Base-by-base conservation (phyloP, 2,888 invertebrate genomes). In the Willowsia nigromaculata region DNA sequence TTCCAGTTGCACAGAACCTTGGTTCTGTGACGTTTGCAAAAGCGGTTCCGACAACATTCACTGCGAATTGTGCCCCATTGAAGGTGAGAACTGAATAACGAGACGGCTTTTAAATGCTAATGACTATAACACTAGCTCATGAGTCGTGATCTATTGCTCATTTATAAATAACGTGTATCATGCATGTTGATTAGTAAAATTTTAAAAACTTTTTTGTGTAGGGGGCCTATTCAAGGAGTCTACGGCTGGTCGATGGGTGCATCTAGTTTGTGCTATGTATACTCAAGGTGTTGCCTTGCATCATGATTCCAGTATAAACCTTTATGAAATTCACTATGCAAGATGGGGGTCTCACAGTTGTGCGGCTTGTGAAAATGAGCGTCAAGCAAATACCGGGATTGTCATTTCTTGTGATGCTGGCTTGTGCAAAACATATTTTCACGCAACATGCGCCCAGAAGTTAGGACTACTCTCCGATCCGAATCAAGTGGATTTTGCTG, bases 21-120 rank as follows among this genome's bases (percentile, higher is more conserved):
- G 99, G 99, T 99, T 99, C 94, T 99, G 99, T 95, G 99, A 99
- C 94, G 98, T 99, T 5, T 99, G 99, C 93, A 97, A 97, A 93
- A 98, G 98, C 25, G 98, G 98, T 0, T 96, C 97, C 15, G 96
- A 95, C 15, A 96, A 97, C 94, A 99, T 99, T 0, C 96, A 95
- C 50, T 99, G 99, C 94, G 99, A 99, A 94, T 95, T 99, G 18
- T 99, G 99, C 93, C 99, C 99, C 0, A 98, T 98, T 94, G 96
- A 95, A 93, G 97, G 96, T 94, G n/a, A n/a, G n/a, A 93, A 25
- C 25, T 15, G n/a, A 11, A 11, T n/a, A n/a, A n/a, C n/a, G n/a
- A n/a, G n/a, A n/a, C n/a, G n/a, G n/a, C n/a, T n/a, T n/a, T n/a
- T n/a, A n/a, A n/a, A n/a, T n/a, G n/a, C n/a, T n/a, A n/a, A n/a